Base-by-base conservation (phyloP, 2,797 vertebrate genomes). In the Cossypha caffra region DNA sequence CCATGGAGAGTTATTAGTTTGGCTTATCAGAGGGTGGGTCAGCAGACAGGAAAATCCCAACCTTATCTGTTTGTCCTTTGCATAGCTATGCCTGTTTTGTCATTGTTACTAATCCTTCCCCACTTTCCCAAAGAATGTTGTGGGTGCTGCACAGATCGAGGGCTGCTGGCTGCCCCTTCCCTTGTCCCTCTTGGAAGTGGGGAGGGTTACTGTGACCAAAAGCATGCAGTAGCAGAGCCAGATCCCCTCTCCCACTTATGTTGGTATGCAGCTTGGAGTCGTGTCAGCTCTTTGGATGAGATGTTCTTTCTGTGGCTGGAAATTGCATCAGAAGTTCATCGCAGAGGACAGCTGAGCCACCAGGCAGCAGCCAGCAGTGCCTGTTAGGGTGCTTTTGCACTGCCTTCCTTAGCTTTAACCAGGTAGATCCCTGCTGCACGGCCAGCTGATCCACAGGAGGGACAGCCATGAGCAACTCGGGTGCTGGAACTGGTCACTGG, bases 251-350 rank as follows among this genome's bases (percentile, higher is more conserved):
- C 90, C 73, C 69, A 78, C 67, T 94, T 85, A 88, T 7, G 55
- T 33, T 71, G 93, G 94, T 78, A 93, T 92, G 94, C 73, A 93
- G 35, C 63, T 84, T 79, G 66, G 80, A 90, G 90, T 48, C 8
- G 0, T 9, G 13, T 82, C 96, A 92, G 73, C 73, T 66, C 73
- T 81, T 86, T 84, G 87, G 90, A 76, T 61, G 76, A 91, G 73
- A 91, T 90, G 73, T 62, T 81, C 90, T 86, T 94, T 95, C 91
- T 86, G 90, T 92, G 95, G 95, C 82, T 96, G 64, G 59, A 86
- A 84, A 92, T 93, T 93, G 73, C 94, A 93, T 95, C 93, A 93
- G 96, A 91, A 96, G 73, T 81, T 93, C 91, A 86, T 84, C 0
- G 0, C 79, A 79, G 68, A 94, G 79, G 94, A 83, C 91, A 95